Conservation (phyloP, 1,140 invertebrate species). For the Alviniconcha marisindica region DNA sequence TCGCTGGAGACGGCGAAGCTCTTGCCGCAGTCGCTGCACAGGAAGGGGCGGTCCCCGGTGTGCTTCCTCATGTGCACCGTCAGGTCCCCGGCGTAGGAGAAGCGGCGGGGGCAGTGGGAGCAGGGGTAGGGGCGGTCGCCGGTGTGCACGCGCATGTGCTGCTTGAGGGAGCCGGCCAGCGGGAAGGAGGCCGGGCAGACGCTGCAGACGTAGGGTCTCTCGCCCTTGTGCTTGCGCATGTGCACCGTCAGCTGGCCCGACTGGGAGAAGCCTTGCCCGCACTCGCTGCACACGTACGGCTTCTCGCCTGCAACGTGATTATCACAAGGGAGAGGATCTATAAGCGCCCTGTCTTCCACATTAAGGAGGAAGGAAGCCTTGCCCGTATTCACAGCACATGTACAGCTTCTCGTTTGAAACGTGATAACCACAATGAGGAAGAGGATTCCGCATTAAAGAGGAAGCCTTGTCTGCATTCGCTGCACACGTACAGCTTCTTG, state of each 20-base stretch:
- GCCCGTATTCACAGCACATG: no score
- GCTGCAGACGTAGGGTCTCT: constrained; percentile 38
- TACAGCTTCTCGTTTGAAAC: no score
- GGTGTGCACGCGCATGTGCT: constrained; percentile 92
- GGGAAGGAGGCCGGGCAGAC: constrained; percentile 36
- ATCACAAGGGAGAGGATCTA: no score
- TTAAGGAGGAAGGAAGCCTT: no score
- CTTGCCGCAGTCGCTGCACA: constrained; percentile 72
- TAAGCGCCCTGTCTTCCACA: no score
- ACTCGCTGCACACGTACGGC: constrained; percentile 80
- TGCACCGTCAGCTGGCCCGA: constrained; percentile 90
- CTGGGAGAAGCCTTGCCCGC: constrained; percentile 84
- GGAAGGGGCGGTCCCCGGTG: constrained; percentile 75
- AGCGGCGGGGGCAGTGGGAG: constrained; percentile 81
- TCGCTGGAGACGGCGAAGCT: constrained; percentile 66
- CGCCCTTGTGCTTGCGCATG: constrained; percentile 84
- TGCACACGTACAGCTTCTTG: background rate
- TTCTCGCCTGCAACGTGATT: constrained; percentile 84
- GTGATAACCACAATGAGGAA: no score
- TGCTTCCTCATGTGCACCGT: constrained; percentile 85
- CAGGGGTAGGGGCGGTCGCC: constrained; percentile 85
- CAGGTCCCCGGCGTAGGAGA: constrained; percentile 91
- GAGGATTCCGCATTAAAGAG: no score
- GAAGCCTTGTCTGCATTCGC: background rate
- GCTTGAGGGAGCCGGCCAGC: constrained; percentile 88